phyloP scores from a whole-genome alignment of 2,888 invertebrate genomes.

The Calameuta pallipes region DNA sequence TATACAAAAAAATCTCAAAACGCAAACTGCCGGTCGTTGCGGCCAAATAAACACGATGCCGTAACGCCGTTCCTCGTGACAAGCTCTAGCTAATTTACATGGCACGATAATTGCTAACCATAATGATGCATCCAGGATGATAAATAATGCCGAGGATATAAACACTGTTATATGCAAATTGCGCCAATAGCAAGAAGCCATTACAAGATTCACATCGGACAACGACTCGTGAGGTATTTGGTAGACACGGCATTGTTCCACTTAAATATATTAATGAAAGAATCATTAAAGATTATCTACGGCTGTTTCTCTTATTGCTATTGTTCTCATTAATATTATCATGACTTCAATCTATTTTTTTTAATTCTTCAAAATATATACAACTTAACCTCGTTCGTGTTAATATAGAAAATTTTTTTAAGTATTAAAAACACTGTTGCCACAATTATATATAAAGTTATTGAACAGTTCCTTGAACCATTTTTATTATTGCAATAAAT shows the following conservation, averaged over 20 bases:
- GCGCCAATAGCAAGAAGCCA: neutral
- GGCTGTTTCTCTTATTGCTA: neutral
- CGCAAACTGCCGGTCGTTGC: neutral
- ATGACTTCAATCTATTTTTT: neutral
- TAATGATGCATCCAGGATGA: neutral
- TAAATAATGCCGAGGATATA: neutral
- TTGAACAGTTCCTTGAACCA: neutral
- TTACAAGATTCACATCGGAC: neutral
- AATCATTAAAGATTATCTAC: neutral
- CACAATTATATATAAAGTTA: neutral
- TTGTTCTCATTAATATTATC: neutral
- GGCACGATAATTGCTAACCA: neutral
- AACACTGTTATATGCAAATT: neutral
- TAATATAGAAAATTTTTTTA: no score
- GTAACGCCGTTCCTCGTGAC: neutral
- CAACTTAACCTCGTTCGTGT: no score
- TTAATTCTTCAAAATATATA: no score
- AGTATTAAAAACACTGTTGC: neutral
- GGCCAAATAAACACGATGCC: neutral
- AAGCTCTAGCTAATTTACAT: neutral
- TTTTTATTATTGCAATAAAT: neutral
- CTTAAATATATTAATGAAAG: neutral
- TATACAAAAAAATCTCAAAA: neutral
- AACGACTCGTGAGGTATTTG: neutral
- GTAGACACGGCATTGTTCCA: neutral